Conservation (phyloP, 2,888 invertebrate genomes). For the Scrobipalpa costella region DNA sequence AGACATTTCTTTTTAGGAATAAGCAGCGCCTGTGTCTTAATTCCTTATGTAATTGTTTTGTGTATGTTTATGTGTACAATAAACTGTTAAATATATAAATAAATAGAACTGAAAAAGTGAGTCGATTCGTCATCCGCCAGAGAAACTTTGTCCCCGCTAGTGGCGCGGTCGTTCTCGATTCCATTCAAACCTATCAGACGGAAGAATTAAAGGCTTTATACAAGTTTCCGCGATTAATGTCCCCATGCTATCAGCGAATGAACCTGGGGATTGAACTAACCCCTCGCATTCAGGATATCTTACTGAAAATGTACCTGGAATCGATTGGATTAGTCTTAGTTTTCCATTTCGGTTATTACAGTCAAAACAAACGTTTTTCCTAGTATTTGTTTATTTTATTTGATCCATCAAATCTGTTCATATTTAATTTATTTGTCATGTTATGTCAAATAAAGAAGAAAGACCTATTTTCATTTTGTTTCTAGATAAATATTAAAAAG, state of each 20-base stretch:
- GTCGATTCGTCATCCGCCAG: not conserved
- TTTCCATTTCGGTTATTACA: not conserved
- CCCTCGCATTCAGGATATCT: not conserved
- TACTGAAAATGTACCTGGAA: not conserved
- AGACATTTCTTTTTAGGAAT: not conserved
- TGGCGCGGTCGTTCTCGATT: not conserved
- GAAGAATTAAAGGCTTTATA: conserved; percentile 16
- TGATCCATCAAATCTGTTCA: too few species aligned
- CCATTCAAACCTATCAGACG: conserved; percentile 1
- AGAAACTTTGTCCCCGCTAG: not conserved
- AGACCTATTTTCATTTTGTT: too few species aligned
- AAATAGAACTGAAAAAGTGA: not conserved
- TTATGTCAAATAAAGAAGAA: too few species aligned
- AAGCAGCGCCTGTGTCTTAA: too few species aligned
- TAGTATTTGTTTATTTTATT: too few species aligned
- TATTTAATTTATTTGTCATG: too few species aligned
- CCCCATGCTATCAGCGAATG: not conserved
- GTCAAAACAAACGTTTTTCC: not conserved
- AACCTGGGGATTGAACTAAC: not conserved
- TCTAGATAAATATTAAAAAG: too few species aligned
- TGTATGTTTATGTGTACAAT: too few species aligned
- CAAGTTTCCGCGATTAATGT: conserved; percentile 5
- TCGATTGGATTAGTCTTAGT: too few species aligned
- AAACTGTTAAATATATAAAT: too few species aligned
- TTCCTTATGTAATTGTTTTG: too few species aligned